phyloP scores from a whole-genome alignment of 2,888 invertebrate genomes.

The Marasmarcha lunaedactyla region DNA sequence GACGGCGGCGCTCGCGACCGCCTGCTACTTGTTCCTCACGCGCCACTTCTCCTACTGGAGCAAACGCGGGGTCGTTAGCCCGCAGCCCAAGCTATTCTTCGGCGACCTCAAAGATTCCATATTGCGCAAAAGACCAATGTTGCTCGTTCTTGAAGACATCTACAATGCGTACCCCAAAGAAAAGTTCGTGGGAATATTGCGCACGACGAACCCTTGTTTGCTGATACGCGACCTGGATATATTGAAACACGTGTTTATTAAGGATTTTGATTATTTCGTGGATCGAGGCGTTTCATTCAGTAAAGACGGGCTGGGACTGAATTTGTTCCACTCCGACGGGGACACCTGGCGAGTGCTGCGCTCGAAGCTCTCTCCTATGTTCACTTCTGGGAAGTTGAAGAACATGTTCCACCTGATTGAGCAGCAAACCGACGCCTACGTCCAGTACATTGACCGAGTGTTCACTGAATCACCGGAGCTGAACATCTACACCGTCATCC shows the following conservation, averaged over 20 bases:
- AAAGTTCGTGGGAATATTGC: constrained; percentile 35
- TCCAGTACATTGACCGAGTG: constrained; percentile 19
- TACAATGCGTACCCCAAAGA: constrained; percentile 30
- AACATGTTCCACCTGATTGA: constrained; percentile 33
- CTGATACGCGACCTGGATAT: constrained; percentile 35
- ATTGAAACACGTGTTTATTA: constrained; percentile 34
- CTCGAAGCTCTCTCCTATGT: constrained; percentile 32
- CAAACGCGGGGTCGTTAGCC: constrained; percentile 24
- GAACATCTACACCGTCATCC: constrained; percentile 22
- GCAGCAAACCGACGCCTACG: constrained; percentile 26
- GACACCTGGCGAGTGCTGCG: constrained; percentile 32
- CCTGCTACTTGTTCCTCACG: constrained; percentile 26
- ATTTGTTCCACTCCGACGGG: constrained; percentile 34
- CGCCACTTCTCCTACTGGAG: constrained; percentile 36
- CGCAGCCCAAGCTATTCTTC: constrained; percentile 26
- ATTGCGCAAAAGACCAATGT: constrained; percentile 19
- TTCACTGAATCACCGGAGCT: constrained; percentile 18
- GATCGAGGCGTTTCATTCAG: constrained; percentile 33
- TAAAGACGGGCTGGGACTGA: constrained; percentile 27
- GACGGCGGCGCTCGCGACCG: neutral
- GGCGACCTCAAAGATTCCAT: constrained; percentile 28
- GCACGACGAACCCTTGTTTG: constrained; percentile 29
- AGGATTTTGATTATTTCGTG: constrained; percentile 32
- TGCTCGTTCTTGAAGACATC: constrained; percentile 21
- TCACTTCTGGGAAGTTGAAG: constrained; percentile 39